Evolutionary conservation across 1,140 invertebrate species (phyloP), one percentile per base, ranked within the genome.

Genomic region (Drosophila takahashii): DNA sequence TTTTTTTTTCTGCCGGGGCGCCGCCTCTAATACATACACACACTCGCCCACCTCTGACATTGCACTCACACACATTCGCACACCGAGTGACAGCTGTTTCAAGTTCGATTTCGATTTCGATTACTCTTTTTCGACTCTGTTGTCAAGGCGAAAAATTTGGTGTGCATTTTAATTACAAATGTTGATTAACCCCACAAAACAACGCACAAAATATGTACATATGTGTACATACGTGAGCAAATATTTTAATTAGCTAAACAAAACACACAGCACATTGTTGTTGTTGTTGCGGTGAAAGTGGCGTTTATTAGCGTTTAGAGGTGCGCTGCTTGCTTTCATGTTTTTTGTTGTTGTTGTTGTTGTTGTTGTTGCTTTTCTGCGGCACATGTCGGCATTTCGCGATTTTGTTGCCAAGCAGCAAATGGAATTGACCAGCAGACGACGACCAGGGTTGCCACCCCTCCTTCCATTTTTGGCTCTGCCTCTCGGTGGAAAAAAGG

Each of bases 31-130:
- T 61, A 44, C 60, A 64, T 58, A 64, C 18, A 59, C 59, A 58
- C 53, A 59, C 54, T 29, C 53, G 15, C 51, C 44, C 29, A 50
- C 70, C 67, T 73, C 69, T 61, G 70, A 73, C 69, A 73, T 48
- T 61, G 45, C 64, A 69, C 48, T 62, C 37, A 36, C 36, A 54
- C 44, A 42, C 13, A 42, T 36, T 51, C 5, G 18, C 60, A 60
- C 36, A 10, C 26, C n/a, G 44, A 36, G 37, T 64, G 47, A 72
- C 71, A 74, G 69, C 70, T 74, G 71, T 74, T 74, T 73, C 58
- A 54, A 74, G 69, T 64, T 74, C 69, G 72, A 66, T 66, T 76
- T 76, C 13, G 47, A 76, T 75, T 70, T 67, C 61, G 66, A 69
- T 67, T 69, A 53, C 47, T 44, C 36, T 57, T 74, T 61, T 16